Base-by-base conservation (phyloP, 2,113 vertebrate genomes). In the Zingel zingel region DNA sequence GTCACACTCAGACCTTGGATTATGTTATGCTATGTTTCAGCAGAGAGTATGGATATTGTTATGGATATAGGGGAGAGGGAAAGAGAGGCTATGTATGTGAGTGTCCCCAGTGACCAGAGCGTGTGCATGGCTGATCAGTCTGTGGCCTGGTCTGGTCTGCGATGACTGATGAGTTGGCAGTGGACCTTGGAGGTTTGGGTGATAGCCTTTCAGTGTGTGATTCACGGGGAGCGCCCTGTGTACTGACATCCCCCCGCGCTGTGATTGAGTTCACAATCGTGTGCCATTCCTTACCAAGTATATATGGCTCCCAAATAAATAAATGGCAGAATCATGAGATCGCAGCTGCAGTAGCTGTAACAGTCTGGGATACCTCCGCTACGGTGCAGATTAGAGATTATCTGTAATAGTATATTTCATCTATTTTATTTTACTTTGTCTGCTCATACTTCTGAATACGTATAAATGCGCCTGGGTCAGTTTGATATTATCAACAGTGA, bases 151-250 rank as follows among this genome's bases (percentile, higher is more conserved):
- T 86, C 91, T 87, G 91, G 90, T 90, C 90, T 69, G 7, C 56
- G 77, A 92, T 94, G 94, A 95, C 91, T 94, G 94, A 95, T 94
- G 94, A 94, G 92, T 88, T 91, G 89, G 93, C 84, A 87, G 91
- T 88, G 92, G 93, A 93, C 94, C 94, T 95, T 94, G 90, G 94
- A 93, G 94, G 91, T 95, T 95, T 94, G 91, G 94, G 93, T 94
- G 93, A 95, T 94, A 93, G 92, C 93, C 92, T 95, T 95, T 95
- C 93, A 92, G 93, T 80, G 91, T 79, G 90, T 95, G 94, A 95
- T 95, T 94, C 94, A 95, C 92, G 89, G 92, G 90, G 85, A 88
- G 92, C 74, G 75, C 83, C 91, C 88, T 78, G 77, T 87, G 88
- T 86, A 84, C 91, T 94, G 93, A 96, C 93, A 95, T 89, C 92